These are phyloP conservation scores for Leptocoma aspasia DNA, from an alignment of 2,113 vertebrate species.

Conservation along the genomic window DNA sequence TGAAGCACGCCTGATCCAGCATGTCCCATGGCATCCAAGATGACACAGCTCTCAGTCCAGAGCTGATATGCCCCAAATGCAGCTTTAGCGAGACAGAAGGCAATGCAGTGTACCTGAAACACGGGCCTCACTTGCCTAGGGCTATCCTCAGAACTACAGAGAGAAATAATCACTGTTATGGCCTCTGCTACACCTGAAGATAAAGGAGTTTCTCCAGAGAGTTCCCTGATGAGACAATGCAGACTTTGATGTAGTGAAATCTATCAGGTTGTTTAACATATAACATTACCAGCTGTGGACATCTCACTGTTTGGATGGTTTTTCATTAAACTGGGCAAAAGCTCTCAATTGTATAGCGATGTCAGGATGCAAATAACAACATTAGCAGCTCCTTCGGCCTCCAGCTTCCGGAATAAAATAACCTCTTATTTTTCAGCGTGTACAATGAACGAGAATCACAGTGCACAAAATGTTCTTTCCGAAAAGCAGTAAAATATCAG, in stretches of 20 bases:
- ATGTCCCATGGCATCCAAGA: accelerated
- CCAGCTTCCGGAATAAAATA: not conserved
- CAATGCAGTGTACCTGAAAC: accelerated
- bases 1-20: accelerated
- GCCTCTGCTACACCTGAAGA: not conserved
- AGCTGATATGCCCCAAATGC: not conserved
- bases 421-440: not conserved
- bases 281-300: not conserved
- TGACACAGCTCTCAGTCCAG: not conserved
- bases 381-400: not conserved
- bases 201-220: not conserved
- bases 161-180: not conserved
- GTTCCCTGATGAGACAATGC: not conserved
- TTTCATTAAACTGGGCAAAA: not conserved
- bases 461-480: not conserved
- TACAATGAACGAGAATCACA: not conserved
- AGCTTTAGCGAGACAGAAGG: not conserved
- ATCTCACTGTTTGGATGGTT: not conserved
- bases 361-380: not conserved
- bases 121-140: accelerated
- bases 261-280: not conserved
- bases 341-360: not conserved
- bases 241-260: not conserved
- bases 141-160: not conserved
- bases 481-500: not conserved